A percentile compares a stretch with the other conserved stretches of the same genome.
Conservation (phyloP, 2,888 invertebrate species). For the Agonopterix alstromeriana region DNA sequence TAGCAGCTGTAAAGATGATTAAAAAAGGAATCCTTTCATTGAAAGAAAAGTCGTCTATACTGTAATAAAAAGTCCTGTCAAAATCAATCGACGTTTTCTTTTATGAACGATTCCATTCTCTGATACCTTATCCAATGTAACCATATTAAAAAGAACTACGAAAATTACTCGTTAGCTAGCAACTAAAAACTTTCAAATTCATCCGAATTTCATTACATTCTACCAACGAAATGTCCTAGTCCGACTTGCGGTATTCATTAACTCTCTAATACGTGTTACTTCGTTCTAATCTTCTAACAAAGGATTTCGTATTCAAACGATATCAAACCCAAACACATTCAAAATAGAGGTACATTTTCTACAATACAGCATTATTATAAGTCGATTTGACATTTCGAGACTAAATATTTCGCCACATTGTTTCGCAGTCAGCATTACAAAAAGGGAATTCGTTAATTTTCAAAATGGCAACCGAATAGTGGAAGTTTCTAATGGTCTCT, state of each 20-base stretch:
- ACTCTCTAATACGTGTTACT: conserved; percentile 67
- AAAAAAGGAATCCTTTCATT: no score
- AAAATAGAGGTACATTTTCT: conserved; percentile 19
- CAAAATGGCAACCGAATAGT: conserved; percentile 10
- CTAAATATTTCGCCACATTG: conserved; percentile 23
- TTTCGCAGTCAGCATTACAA: conserved; percentile 11
- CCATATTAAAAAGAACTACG: no score
- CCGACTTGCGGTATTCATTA: conserved; percentile 62
- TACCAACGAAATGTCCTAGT: conserved; percentile 25
- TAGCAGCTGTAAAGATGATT: no score
- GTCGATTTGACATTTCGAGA: conserved; percentile 47
- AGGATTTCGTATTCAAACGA: conserved; percentile 17
- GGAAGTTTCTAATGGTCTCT: conserved; percentile 8
- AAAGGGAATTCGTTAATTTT: conserved; percentile 12
- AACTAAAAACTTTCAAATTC: conserved; percentile 2
- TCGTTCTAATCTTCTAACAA: conserved; percentile 61
- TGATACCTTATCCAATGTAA: no score
- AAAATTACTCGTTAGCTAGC: neutral
- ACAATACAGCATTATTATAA: conserved; percentile 28
- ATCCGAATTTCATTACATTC: conserved; percentile 3
- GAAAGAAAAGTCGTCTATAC: no score
- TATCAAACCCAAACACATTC: conserved; percentile 19
- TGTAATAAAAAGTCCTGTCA: no score
- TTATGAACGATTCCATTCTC: no score
- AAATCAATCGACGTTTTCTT: no score